phyloP scores from a whole-genome alignment of 35 echinoderm and acorn worm genomes.

The Anneissia japonica region DNA sequence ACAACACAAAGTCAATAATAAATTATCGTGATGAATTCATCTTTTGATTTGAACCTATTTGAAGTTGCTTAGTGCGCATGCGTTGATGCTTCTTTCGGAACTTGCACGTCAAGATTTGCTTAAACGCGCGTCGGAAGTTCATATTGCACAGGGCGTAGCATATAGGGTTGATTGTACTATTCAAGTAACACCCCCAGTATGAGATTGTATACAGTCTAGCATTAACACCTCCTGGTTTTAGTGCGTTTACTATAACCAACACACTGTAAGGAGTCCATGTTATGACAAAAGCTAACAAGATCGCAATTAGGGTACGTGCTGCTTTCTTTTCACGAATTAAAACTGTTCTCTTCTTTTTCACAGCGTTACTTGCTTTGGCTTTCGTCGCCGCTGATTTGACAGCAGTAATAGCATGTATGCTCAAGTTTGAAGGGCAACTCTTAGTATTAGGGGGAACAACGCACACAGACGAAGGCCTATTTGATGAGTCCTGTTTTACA shows the following conservation, averaged over 20 bases:
- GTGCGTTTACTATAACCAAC: slow-evolving; percentile 42
- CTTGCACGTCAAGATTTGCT: slow-evolving; percentile 76
- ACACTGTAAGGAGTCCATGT: slow-evolving; percentile 97
- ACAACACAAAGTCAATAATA: not conserved
- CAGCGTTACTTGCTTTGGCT: slow-evolving; percentile 71
- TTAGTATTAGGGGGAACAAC: slow-evolving; percentile 21
- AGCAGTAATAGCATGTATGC: slow-evolving; percentile 85
- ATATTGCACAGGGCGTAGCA: slow-evolving; percentile 98
- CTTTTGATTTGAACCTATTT: not conserved
- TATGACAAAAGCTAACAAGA: slow-evolving; percentile 83
- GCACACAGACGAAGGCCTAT: slow-evolving; percentile 41
- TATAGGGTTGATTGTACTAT: slow-evolving; percentile 95
- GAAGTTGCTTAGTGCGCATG: not conserved
- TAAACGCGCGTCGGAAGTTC: slow-evolving; percentile 85
- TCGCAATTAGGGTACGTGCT: slow-evolving; percentile 82
- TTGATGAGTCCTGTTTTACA: not conserved
- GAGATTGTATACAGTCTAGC: slow-evolving; percentile 57
- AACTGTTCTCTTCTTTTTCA: slow-evolving; percentile 67
- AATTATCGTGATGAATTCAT: not conserved
- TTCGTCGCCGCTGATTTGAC: slow-evolving; percentile 70
- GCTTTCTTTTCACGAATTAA: slow-evolving; percentile 98
- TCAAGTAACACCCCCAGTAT: slow-evolving; percentile 95
- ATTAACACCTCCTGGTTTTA: slow-evolving; percentile 10
- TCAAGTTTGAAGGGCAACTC: slow-evolving; percentile 33
- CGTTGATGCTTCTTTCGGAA: slow-evolving; percentile 42